These are phyloP conservation scores for Crocidura indochinensis DNA, from an alignment of 2,797 vertebrate species.

Conservation along the genomic window DNA sequence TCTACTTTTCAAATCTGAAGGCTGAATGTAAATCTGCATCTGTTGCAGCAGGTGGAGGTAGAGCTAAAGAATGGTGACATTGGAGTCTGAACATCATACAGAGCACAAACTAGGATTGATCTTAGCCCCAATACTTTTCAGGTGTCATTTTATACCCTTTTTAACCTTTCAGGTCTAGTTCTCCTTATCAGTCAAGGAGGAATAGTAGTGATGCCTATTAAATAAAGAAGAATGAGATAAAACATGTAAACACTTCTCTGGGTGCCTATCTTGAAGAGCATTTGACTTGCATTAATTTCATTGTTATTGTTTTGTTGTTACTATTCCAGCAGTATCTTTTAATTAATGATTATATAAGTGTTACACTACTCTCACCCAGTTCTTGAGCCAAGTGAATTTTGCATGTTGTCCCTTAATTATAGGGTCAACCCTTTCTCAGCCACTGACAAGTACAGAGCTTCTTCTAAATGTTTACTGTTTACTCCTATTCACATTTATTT, in stretches of 20 bases:
- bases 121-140: neutral
- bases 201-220: no score
- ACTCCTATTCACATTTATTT: neutral
- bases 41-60: neutral
- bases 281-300: neutral
- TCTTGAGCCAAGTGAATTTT: neutral
- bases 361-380: neutral
- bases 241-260: neutral
- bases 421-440: neutral
- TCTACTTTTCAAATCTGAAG: neutral
- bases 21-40: neutral
- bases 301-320: neutral
- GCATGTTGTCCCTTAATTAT: neutral
- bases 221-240: neutral
- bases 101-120: neutral
- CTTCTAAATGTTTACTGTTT: neutral
- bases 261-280: neutral
- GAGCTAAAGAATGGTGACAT: neutral
- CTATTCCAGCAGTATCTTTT: conserved; percentile 31
- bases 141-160: neutral
- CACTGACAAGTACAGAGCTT: neutral
- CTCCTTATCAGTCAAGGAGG: no score
- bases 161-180: no score
- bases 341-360: neutral
- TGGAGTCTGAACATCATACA: neutral